Percentiles rank a stretch among this genome's conserved stretches.
Evolutionary conservation across 2,797 vertebrate genomes (phyloP).

Genomic region (Poliocrania exsul): DNA sequence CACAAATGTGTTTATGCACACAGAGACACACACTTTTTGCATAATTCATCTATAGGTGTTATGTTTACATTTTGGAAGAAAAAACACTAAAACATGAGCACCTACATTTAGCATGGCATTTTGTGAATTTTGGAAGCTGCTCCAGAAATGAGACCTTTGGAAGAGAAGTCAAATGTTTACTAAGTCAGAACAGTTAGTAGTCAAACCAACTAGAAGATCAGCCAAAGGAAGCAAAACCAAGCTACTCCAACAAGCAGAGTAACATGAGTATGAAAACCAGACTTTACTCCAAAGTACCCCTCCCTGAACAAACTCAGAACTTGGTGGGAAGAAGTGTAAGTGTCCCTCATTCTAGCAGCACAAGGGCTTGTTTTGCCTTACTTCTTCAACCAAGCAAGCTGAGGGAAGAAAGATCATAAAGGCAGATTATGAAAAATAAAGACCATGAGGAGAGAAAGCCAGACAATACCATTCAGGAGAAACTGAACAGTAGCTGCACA

Average conservation of each 20-base stretch:
- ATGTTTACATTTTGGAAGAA: not conserved
- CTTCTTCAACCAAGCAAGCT: not conserved
- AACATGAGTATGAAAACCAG: not conserved
- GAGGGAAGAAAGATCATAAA: not conserved
- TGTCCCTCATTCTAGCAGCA: not conserved
- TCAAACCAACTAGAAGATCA: not conserved
- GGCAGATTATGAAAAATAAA: not conserved
- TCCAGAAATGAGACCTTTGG: not conserved
- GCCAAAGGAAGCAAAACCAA: not conserved
- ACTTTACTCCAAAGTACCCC: not conserved
- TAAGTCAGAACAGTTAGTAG: not conserved
- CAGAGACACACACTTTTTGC: not conserved
- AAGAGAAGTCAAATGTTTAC: not conserved
- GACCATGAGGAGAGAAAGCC: not conserved
- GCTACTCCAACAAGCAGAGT: not conserved
- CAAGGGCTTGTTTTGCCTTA: not conserved
- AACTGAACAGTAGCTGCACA: not conserved
- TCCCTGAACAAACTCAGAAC: not conserved
- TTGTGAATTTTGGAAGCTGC: not conserved
- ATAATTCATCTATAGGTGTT: not conserved
- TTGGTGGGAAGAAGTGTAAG: not conserved
- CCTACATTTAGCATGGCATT: not conserved
- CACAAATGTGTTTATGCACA: not conserved
- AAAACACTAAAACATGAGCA: fast-evolving
- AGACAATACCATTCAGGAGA: not conserved